These are phyloP conservation scores for Nemotelus pantherinus DNA, from an alignment of 2,888 invertebrate genomes.

Conservation along the genomic window DNA sequence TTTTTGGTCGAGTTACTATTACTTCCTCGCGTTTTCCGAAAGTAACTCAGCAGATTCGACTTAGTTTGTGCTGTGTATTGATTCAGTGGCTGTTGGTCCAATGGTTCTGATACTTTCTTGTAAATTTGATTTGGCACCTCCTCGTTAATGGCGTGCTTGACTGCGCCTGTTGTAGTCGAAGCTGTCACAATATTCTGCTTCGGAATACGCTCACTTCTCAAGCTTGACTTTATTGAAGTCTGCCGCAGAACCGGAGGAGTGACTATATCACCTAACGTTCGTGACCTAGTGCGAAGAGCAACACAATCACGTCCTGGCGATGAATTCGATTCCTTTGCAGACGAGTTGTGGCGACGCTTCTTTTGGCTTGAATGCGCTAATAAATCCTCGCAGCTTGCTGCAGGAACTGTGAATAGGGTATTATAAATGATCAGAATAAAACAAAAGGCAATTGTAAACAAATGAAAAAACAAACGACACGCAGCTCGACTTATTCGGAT, in stretches of 20 bases:
- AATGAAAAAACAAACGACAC: background rate
- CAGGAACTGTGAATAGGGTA: background rate
- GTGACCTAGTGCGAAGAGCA: conserved; percentile 47
- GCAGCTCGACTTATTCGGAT: background rate
- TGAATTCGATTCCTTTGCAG: background rate
- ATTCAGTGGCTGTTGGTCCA: background rate
- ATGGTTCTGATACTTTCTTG: background rate
- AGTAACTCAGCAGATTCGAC: conserved; percentile 61
- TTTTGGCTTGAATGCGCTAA: conserved; percentile 18
- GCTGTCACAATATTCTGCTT: conserved; percentile 51
- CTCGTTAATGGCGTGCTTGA: background rate
- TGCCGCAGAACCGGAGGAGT: background rate
- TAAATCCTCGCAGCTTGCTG: conserved; percentile 8
- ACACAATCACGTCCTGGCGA: conserved; percentile 32
- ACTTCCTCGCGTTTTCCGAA: conserved; percentile 60
- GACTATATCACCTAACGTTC: conserved; percentile 30
- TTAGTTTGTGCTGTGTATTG: conserved; percentile 48
- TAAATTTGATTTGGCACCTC: background rate
- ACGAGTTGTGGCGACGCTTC: background rate
- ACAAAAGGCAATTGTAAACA: background rate
- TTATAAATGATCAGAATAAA: background rate
- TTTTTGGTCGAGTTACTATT: background rate
- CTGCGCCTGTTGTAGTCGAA: conserved; percentile 4
- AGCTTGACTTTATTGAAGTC: conserved; percentile 28
- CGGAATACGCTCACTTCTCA: conserved; percentile 48